Conservation (phyloP, 2,888 invertebrate genomes). For the Dinocampus coccinellae region DNA sequence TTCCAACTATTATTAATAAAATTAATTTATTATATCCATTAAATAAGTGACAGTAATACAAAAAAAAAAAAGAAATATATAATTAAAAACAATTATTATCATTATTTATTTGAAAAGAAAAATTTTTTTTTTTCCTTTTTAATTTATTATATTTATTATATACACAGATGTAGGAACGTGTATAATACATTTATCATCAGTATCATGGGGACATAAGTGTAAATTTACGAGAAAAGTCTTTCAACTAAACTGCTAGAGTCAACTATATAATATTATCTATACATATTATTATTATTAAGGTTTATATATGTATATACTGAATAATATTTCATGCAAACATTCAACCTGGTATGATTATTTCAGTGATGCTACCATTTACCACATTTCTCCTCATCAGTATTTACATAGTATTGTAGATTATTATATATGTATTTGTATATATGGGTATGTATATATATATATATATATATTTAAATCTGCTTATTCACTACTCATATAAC, state of each 20-base stretch:
- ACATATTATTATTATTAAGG: too few relatives aligned
- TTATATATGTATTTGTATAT: too few relatives aligned
- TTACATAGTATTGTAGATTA: background rate
- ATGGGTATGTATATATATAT: background rate
- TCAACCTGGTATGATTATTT: background rate
- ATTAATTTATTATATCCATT: too few relatives aligned
- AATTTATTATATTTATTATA: background rate
- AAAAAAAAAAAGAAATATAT: too few relatives aligned
- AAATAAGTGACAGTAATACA: too few relatives aligned
- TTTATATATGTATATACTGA: background rate
- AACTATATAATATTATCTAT: too few relatives aligned
- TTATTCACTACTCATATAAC: background rate
- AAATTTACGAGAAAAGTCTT: background rate
- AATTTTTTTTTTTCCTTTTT: too few relatives aligned
- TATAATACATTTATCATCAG: background rate
- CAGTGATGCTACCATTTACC: background rate
- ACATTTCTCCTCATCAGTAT: background rate
- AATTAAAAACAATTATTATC: too few relatives aligned
- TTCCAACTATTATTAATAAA: too few relatives aligned
- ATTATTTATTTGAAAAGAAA: too few relatives aligned
- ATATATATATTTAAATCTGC: background rate
- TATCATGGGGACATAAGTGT: background rate
- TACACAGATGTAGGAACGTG: too few relatives aligned
- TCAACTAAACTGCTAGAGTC: background rate
- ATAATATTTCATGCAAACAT: background rate